These are phyloP conservation scores for Polypedilum pembai DNA, from an alignment of 1,140 invertebrate species.

Conservation along the genomic window DNA sequence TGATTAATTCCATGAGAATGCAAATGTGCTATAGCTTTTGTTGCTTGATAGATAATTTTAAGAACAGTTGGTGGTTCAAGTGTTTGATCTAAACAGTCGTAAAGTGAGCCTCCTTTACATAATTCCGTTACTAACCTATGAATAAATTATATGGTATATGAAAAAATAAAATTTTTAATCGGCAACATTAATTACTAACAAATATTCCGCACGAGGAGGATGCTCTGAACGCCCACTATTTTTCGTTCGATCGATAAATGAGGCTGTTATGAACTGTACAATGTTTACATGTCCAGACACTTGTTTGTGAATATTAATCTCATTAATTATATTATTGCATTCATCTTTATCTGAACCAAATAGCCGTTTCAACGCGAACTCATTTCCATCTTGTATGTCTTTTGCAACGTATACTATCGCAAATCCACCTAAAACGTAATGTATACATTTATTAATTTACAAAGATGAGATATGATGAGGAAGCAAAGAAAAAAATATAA, in stretches of 20 bases:
- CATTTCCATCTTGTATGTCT: conserved; percentile 74
- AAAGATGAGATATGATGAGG: conserved; percentile 33
- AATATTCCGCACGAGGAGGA: conserved; percentile 50
- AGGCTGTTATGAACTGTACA: conserved; percentile 68
- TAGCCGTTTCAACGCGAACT: conserved; percentile 84
- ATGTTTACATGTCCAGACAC: conserved; percentile 72
- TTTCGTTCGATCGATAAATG: conserved; percentile 62
- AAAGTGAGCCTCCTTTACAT: conserved; percentile 67
- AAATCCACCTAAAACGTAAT: conserved; percentile 73
- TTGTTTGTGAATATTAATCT: conserved; percentile 70
- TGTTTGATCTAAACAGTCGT: conserved; percentile 67
- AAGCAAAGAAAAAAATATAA: too few species aligned
- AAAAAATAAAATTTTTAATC: too few species aligned
- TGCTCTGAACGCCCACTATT: conserved; percentile 47
- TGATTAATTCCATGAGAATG: conserved; percentile 84
- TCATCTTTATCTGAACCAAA: conserved; percentile 70
- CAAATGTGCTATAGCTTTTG: conserved; percentile 85
- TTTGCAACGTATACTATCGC: conserved; percentile 90
- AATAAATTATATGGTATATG: too few species aligned
- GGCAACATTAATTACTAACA: too few species aligned
- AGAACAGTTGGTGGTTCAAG: conserved; percentile 70
- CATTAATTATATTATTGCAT: conserved; percentile 66
- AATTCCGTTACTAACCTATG: conserved; percentile 67
- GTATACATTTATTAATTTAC: conserved; percentile 34
- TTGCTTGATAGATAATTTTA: conserved; percentile 86